Evolutionary conservation across 2,113 vertebrate genomes (phyloP).

Genomic region (Hoplias malabaricus): DNA sequence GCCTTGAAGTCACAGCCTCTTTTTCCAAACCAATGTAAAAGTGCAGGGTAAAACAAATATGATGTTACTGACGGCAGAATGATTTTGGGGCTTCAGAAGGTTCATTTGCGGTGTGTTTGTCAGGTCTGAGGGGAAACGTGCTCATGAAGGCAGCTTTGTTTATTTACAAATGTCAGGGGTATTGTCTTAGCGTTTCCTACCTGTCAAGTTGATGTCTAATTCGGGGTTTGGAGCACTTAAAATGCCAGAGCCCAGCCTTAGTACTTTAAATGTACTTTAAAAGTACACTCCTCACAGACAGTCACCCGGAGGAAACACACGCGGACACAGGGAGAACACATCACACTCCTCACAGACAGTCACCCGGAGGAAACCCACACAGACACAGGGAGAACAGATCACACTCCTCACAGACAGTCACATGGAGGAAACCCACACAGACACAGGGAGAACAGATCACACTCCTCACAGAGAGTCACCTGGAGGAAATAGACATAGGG

Average conservation of each 20-base stretch:
- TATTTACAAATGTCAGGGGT: conserved; percentile 11
- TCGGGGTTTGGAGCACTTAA: conserved; percentile 14
- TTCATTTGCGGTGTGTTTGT: background rate
- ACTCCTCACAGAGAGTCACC: no score
- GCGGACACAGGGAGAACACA: no score
- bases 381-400: no score
- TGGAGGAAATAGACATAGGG: no score
- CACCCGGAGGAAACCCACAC: no score
- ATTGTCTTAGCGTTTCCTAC: conserved; percentile 21
- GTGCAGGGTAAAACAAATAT: conserved; percentile 6
- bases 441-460: no score
- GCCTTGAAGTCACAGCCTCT: background rate
- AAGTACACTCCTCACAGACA: no score
- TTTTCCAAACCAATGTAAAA: background rate
- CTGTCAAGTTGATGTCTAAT: background rate
- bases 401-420: no score
- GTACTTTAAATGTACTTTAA: background rate
- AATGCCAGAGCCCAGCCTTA: conserved; percentile 14
- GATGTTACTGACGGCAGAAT: conserved; percentile 24
- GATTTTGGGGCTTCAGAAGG: background rate
- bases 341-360: no score
- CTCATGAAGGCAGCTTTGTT: conserved; percentile 7
- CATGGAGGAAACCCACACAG: no score
- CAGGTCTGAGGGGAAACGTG: conserved; percentile 9
- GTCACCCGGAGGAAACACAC: no score